These are phyloP conservation scores for Drosophila phalerata DNA, from an alignment of 2,888 invertebrate genomes.

Conservation along the genomic window DNA sequence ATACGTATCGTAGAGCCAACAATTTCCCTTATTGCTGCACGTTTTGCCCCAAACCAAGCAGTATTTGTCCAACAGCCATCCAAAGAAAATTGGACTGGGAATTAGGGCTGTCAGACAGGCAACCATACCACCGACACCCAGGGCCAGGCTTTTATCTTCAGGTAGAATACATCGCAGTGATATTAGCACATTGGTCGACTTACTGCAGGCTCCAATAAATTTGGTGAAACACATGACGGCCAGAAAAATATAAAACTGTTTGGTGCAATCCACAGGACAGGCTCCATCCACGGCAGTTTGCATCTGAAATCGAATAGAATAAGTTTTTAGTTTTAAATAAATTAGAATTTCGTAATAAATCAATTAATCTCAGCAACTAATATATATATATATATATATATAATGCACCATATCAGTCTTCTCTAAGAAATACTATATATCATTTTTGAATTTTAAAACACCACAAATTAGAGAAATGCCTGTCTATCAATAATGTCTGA, in stretches of 20 bases:
- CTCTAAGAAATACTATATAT: too few relatives aligned
- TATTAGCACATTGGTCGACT: slow-evolving; percentile 87
- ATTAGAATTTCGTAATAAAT: background rate
- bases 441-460: too few relatives aligned
- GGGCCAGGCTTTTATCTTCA: slow-evolving; percentile 89
- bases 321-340: background rate
- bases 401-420: too few relatives aligned
- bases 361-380: background rate
- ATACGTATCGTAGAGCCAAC: slow-evolving; percentile 90
- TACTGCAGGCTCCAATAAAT: slow-evolving; percentile 87
- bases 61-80: slow-evolving; percentile 88
- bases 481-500: too few relatives aligned
- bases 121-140: slow-evolving; percentile 88
- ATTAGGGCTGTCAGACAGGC: slow-evolving; percentile 90
- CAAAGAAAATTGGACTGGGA: slow-evolving; percentile 91
- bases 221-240: slow-evolving; percentile 87
- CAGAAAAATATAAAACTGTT: slow-evolving; percentile 86
- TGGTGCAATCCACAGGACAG: slow-evolving; percentile 87
- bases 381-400: too few relatives aligned
- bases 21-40: slow-evolving; percentile 89
- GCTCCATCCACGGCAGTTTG: slow-evolving; percentile 83
- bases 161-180: slow-evolving; percentile 88
- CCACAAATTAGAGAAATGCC: too few relatives aligned
- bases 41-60: slow-evolving; percentile 91
- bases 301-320: slow-evolving; percentile 25